Percentiles rank a stretch among this genome's conserved stretches.
These are phyloP conservation scores for Ischnura elegans DNA, from an alignment of 2,888 invertebrate genomes.

Conservation along the genomic window DNA sequence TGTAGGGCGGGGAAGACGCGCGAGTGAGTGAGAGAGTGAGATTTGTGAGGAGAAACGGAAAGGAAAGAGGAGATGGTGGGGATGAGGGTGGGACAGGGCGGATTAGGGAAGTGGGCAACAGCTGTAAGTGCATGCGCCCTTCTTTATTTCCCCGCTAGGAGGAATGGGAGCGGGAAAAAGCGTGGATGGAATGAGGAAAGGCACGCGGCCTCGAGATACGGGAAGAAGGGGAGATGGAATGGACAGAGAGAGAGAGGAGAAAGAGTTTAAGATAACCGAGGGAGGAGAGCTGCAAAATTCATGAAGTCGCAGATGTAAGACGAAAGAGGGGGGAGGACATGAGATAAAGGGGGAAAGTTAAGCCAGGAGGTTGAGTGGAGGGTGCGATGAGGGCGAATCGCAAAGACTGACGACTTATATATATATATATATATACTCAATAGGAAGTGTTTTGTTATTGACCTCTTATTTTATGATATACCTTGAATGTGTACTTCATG, in stretches of 20 bases:
- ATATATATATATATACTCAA: no score
- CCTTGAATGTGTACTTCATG: no score
- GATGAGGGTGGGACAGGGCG: neutral
- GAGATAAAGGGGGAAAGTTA: neutral
- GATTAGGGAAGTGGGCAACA: neutral
- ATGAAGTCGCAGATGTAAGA: constrained; percentile 13
- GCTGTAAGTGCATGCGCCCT: constrained; percentile 9
- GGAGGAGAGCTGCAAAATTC: neutral
- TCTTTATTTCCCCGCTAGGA: neutral
- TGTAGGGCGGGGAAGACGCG: no score
- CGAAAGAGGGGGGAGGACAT: neutral
- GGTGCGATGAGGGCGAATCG: neutral
- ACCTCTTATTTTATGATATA: no score
- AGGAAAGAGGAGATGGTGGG: neutral
- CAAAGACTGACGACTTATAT: neutral
- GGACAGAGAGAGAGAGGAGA: neutral
- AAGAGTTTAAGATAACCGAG: neutral
- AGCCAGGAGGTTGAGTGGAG: neutral
- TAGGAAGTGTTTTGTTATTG: no score
- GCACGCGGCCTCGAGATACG: neutral
- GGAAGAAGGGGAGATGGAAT: neutral
- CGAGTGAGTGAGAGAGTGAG: neutral
- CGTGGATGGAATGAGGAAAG: neutral
- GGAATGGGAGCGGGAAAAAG: neutral
- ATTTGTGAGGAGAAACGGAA: neutral